phyloP scores from a whole-genome alignment of 2,797 vertebrate species.

The Macroramphosus scolopax region DNA sequence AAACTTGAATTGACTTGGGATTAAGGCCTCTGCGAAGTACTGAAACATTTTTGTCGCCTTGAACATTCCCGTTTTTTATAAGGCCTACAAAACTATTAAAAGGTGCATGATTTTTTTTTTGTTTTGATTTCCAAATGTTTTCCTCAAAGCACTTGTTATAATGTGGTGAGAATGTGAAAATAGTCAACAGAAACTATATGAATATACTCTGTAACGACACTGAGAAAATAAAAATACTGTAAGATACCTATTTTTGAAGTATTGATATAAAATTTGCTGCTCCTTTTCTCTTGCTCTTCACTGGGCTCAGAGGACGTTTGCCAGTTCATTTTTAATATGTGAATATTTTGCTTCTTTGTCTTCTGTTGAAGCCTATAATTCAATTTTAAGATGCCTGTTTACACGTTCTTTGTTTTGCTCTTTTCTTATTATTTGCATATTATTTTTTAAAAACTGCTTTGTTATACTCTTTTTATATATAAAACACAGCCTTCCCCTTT shows the following conservation, averaged over 20 bases:
- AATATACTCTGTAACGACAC: conserved; percentile 83
- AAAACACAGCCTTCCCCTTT: conserved; percentile 51
- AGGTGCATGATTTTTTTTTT: conserved; percentile 80
- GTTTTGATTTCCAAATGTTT: conserved; percentile 68
- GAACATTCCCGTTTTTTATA: conserved; percentile 81
- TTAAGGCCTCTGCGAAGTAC: conserved; percentile 48
- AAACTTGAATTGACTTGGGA: conserved; percentile 47
- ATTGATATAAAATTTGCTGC: conserved; percentile 75
- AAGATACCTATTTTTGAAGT: conserved; percentile 82
- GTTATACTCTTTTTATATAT: conserved; percentile 61
- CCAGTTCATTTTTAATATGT: conserved; percentile 58
- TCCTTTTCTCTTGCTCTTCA: conserved; percentile 58
- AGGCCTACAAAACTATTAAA: conserved; percentile 75
- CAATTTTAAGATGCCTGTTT: conserved; percentile 56
- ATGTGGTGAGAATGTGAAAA: conserved; percentile 83
- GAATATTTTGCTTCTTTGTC: conserved; percentile 34
- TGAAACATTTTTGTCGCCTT: conserved; percentile 61
- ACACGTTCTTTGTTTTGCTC: conserved; percentile 34
- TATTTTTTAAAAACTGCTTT: conserved; percentile 58
- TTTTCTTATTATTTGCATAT: conserved; percentile 36
- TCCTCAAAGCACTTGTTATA: conserved; percentile 79
- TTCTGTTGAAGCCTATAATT: conserved; percentile 41
- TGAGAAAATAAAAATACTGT: conserved; percentile 78
- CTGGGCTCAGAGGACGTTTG: conserved; percentile 49
- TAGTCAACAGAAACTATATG: conserved; percentile 81